A percentile compares a stretch with the other conserved stretches of the same genome.
Conservation (phyloP, 2,113 vertebrate genomes). For the Syngnathus typhle region DNA sequence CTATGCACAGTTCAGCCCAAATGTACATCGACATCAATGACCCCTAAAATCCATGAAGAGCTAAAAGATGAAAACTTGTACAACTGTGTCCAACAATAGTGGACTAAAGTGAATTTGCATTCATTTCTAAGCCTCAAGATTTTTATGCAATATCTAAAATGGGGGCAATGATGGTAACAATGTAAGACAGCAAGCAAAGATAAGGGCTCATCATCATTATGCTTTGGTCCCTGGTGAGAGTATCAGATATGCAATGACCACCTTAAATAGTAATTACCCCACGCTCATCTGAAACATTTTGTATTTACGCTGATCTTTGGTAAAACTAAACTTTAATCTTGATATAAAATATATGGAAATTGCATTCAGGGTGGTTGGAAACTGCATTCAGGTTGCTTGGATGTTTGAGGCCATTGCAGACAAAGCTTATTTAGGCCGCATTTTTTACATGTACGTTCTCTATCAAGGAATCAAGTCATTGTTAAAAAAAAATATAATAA, state of each 20-base stretch:
- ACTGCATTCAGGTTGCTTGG: not conserved
- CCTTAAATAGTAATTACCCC: not conserved
- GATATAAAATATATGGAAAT: not conserved
- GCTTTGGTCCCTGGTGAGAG: conserved; percentile 23
- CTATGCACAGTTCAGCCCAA: conserved; percentile 27
- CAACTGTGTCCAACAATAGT: not conserved
- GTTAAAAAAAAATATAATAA: not conserved
- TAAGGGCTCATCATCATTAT: not conserved
- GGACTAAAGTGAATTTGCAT: not conserved
- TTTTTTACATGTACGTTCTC: not conserved
- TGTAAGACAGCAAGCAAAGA: conserved; percentile 2
- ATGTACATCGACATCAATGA: not conserved
- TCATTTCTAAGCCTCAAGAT: not conserved
- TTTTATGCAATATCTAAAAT: too few relatives aligned
- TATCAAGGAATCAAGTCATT: not conserved
- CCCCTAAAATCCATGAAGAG: conserved; percentile 1
- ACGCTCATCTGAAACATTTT: not conserved
- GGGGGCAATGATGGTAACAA: not conserved
- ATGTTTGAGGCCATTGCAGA: not conserved
- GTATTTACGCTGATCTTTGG: conserved; percentile 27
- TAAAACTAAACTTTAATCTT: not conserved
- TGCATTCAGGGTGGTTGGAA: not conserved
- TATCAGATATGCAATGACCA: not conserved
- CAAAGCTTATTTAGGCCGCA: not conserved
- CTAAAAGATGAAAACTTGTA: not conserved